Evolutionary conservation across 2,888 invertebrate species (phyloP), one percentile per base, ranked within the genome.

Genomic region (Oligia latruncula): DNA sequence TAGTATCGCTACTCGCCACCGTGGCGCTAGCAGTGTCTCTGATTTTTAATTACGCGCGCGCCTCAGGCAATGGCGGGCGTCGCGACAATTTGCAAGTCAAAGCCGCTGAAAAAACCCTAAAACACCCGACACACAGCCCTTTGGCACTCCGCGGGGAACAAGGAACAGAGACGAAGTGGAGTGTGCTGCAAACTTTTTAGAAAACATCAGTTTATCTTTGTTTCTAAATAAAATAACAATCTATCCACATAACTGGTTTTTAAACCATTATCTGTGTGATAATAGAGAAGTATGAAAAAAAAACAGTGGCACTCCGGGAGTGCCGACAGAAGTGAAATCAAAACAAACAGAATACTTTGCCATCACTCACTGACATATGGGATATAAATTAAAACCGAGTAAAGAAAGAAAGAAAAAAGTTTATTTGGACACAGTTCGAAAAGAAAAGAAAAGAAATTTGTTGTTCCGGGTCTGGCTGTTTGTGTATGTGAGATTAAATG

Each of bases 51-150:
- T 95, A 95, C 92, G 88, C 88, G 81, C 80, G 82, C 86, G 83
- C 87, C 89, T 90, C 89, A 90, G 90, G 92, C 85, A 74, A 78
- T 87, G 88, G 90, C 92, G 91, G 93, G 91, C 92, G 86, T 86
- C 86, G 90, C 90, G 91, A 93, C 94, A 95, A 96, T 96, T 96
- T 96, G 96, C 96, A 96, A 96, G 94, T 96, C 96, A 96, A 96
- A 96, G 95, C 95, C 95, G 93, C 94, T 95, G 95, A 96, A 96
- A 96, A 96, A 96, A 96, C 95, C 94, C 95, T 95, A 95, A 96
- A 96, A 96, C 95, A 95, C 94, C 95, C 95, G 94, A 95, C 95
- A 95, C 95, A 95, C 93, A 95, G 95, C 95, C 95, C 95, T 95
- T 95, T 95, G 93, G 95, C 94, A 91, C 90, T 93, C 89, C 84